Evolutionary conservation across 1,140 invertebrate genomes (phyloP).

Genomic region (Nixonia krombeini): DNA sequence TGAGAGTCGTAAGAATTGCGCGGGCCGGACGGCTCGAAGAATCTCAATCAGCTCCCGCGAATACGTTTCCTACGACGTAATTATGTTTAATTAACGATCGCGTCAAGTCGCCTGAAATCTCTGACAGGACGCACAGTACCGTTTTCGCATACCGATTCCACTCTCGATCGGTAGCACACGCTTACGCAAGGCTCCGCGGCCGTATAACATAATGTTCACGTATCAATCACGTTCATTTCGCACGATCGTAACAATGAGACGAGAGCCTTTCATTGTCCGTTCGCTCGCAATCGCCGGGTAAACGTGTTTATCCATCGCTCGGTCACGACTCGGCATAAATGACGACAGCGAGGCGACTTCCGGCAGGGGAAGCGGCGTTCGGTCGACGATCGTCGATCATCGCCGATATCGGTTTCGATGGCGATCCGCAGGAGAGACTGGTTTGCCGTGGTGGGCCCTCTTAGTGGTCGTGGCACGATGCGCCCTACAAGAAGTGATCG

Average conservation of each 20-base stretch:
- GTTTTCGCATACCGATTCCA: slow-evolving; percentile 40
- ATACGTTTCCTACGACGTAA: slow-evolving; percentile 33
- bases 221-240: slow-evolving; percentile 34
- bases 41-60: slow-evolving; percentile 36
- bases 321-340: too few species aligned
- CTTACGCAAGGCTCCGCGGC: too few species aligned
- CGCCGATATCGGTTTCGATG: slow-evolving; percentile 53
- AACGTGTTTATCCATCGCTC: too few species aligned
- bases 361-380: too few species aligned
- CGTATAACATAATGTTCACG: slow-evolving; percentile 21
- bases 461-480: slow-evolving; percentile 55
- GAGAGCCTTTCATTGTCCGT: too few species aligned
- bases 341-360: slow-evolving; percentile 19
- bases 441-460: slow-evolving; percentile 53
- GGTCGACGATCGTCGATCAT: slow-evolving; percentile 38
- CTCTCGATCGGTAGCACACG: slow-evolving; percentile 32
- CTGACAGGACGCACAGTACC: slow-evolving; percentile 39
- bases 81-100: slow-evolving; percentile 49
- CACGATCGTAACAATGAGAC: slow-evolving; percentile 31
- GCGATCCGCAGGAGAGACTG: slow-evolving; percentile 54
- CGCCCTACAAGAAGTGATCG: slow-evolving; percentile 72
- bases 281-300: too few species aligned
- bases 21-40: slow-evolving; percentile 32
- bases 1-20: slow-evolving; percentile 28
- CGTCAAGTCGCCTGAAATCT: slow-evolving; percentile 40